Percentiles rank a stretch among this genome's conserved stretches.
phyloP scores from a whole-genome alignment of 2,888 invertebrate genomes.

The Parelbella ahira region DNA sequence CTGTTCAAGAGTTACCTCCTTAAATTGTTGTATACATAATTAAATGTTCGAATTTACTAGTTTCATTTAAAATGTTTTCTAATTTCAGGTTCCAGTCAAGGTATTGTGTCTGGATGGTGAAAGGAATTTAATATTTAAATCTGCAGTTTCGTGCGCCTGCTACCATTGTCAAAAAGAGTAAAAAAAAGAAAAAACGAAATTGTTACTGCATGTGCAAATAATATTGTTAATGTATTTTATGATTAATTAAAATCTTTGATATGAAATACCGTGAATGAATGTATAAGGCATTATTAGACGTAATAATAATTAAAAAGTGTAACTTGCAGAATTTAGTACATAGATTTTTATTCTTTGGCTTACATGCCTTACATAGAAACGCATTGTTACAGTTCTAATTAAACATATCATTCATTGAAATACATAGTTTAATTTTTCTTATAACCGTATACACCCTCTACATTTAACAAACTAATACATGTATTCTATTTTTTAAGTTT shows the following conservation, averaged over 20 bases:
- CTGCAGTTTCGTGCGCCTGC: conserved; percentile 90
- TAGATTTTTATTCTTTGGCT: no score
- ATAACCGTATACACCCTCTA: background rate
- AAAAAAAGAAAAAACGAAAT: conserved; percentile 17
- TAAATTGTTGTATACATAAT: no score
- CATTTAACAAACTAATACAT: no score
- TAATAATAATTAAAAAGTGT: no score
- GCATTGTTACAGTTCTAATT: background rate
- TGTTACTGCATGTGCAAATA: background rate
- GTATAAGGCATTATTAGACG: conserved; percentile 1
- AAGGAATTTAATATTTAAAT: conserved; percentile 89
- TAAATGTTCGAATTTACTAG: no score
- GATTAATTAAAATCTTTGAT: background rate
- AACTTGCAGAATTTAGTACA: conserved; percentile 39
- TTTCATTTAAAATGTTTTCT: no score
- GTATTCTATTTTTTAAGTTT: no score
- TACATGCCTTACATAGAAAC: no score
- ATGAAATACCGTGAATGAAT: background rate
- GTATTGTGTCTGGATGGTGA: conserved; percentile 90
- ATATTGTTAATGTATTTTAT: background rate
- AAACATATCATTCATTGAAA: conserved; percentile 13
- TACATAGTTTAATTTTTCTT: background rate
- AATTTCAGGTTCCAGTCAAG: conserved; percentile 84
- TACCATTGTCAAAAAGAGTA: conserved; percentile 91
- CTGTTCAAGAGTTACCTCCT: no score